Evolutionary conservation across 2,888 invertebrate genomes (phyloP).

Genomic region (Drosophila mettleri): DNA sequence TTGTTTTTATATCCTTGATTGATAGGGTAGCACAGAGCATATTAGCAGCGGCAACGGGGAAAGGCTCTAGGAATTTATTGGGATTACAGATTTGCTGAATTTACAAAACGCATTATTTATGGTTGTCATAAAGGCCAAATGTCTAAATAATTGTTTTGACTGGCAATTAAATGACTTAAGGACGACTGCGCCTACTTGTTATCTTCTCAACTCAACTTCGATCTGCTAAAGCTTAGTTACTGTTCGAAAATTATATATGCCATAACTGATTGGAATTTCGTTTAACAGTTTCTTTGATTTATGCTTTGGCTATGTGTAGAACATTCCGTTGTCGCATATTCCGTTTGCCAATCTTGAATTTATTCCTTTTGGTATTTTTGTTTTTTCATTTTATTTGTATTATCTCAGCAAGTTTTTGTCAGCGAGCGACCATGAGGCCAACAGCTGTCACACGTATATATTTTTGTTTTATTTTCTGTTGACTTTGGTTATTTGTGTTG

Average conservation of each 20-base stretch:
- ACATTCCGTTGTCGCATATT: slow-evolving; percentile 50
- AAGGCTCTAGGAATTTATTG: slow-evolving; percentile 14
- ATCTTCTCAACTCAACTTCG: not conserved
- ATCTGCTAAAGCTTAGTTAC: not conserved
- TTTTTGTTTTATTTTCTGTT: slow-evolving; percentile 39
- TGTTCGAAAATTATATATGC: not conserved
- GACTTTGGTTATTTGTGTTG: slow-evolving; percentile 35
- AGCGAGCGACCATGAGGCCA: slow-evolving; percentile 51
- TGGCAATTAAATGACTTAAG: slow-evolving; percentile 3
- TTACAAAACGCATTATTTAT: slow-evolving; percentile 24
- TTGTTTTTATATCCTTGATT: slow-evolving; percentile 60
- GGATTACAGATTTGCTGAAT: slow-evolving; percentile 22
- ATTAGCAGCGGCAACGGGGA: slow-evolving; percentile 1
- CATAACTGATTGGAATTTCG: not conserved
- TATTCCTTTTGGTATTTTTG: slow-evolving; percentile 43
- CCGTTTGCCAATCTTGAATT: slow-evolving; percentile 42
- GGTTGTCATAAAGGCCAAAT: slow-evolving; percentile 18
- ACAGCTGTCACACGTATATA: slow-evolving; percentile 69
- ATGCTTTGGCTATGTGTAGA: slow-evolving; percentile 24
- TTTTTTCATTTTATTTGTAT: slow-evolving; percentile 67
- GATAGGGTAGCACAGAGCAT: slow-evolving; percentile 51
- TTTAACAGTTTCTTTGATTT: slow-evolving; percentile 26
- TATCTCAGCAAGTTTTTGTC: slow-evolving; percentile 50
- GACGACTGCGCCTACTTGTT: not conserved
- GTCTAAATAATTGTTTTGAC: slow-evolving; percentile 16